Evolutionary conservation across 2,113 vertebrate genomes (phyloP).

Genomic region (Dromiciops gliroides): DNA sequence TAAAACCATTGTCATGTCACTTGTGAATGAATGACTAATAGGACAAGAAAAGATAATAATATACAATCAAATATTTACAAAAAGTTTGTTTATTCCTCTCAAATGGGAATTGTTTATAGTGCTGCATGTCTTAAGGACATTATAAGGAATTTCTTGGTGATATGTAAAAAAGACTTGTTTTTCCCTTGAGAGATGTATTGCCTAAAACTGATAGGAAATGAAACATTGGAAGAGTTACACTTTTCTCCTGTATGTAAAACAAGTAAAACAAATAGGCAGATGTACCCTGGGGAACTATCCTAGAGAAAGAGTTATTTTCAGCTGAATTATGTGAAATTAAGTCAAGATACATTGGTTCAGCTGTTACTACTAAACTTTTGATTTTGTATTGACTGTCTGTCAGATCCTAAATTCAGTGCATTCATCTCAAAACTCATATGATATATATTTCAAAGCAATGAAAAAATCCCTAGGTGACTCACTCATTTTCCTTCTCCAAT

Average conservation of each 20-base stretch:
- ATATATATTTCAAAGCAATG: neutral
- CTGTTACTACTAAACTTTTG: conserved; percentile 15
- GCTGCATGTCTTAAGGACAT: neutral
- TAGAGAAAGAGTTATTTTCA: neutral
- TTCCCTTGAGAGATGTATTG: conserved; percentile 29
- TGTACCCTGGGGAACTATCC: conserved; percentile 1
- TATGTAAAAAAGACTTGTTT: conserved; percentile 19
- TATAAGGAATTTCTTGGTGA: neutral
- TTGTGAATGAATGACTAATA: neutral
- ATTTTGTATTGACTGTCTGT: conserved; percentile 17
- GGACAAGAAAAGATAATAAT: neutral
- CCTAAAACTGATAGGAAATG: conserved; percentile 23
- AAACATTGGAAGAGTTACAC: conserved; percentile 17
- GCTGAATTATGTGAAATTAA: conserved; percentile 42
- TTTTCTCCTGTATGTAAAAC: conserved; percentile 7
- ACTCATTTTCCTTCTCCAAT: conserved; percentile 34
- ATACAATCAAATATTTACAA: neutral
- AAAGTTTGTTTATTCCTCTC: neutral
- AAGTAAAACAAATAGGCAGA: conserved; percentile 15
- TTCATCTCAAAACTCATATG: conserved; percentile 27
- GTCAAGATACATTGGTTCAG: conserved; percentile 43
- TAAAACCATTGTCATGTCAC: neutral
- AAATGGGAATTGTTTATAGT: neutral
- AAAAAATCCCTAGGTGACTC: conserved; percentile 8
- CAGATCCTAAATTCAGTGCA: conserved; percentile 19